Percentiles rank a stretch among this genome's conserved stretches.
Conservation (phyloP, 2,888 invertebrate genomes). For the Argyra leucocephala region DNA sequence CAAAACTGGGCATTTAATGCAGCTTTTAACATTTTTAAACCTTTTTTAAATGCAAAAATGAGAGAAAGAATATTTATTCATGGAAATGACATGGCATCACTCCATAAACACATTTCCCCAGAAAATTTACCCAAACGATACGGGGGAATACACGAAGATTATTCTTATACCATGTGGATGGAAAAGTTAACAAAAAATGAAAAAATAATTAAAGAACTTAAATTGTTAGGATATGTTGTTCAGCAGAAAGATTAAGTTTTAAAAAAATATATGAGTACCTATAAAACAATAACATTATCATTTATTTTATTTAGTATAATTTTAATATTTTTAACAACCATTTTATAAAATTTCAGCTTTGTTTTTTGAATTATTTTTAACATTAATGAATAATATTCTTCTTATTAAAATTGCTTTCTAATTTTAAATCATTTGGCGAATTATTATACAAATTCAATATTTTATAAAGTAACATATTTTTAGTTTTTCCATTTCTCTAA, state of each 20-base stretch:
- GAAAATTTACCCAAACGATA: constrained; percentile 57
- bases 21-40: constrained; percentile 68
- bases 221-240: constrained; percentile 54
- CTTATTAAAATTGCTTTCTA: too few relatives aligned
- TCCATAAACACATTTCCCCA: constrained; percentile 64
- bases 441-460: too few relatives aligned
- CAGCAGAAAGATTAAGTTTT: constrained; percentile 22
- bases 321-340: too few relatives aligned
- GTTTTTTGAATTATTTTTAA: too few relatives aligned
- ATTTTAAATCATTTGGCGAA: too few relatives aligned
- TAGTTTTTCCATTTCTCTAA: too few relatives aligned
- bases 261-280: too few relatives aligned
- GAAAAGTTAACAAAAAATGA: constrained; percentile 52
- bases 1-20: constrained; percentile 75
- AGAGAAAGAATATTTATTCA: constrained; percentile 52
- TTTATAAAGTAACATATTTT: too few relatives aligned
- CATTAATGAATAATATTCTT: too few relatives aligned
- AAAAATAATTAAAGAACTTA: constrained; percentile 53
- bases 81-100: constrained; percentile 59
- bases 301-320: too few relatives aligned
- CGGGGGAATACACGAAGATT: constrained; percentile 54
- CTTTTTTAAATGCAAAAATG: constrained; percentile 61
- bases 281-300: too few relatives aligned
- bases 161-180: constrained; percentile 65
- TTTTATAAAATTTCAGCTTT: too few relatives aligned